phyloP scores from a whole-genome alignment of 2,113 vertebrate species.

The Electrona antarctica region DNA sequence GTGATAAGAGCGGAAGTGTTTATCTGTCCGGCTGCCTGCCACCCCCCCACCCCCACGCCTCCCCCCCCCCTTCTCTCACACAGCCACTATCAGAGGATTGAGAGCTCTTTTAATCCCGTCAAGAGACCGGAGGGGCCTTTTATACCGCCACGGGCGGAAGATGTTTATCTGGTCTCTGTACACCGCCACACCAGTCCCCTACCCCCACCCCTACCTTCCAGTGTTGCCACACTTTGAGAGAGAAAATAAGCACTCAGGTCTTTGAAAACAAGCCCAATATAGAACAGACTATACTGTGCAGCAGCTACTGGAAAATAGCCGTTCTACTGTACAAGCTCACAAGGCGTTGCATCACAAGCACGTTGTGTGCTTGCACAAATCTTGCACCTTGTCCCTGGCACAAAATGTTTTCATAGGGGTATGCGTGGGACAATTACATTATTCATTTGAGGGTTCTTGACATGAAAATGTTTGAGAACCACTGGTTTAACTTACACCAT shows the following conservation, averaged over 20 bases:
- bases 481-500: too few relatives aligned
- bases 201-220: neutral
- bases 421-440: too few relatives aligned
- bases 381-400: too few relatives aligned
- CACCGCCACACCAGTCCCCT: neutral
- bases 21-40: conserved; percentile 34
- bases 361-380: too few relatives aligned
- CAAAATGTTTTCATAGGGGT: too few relatives aligned
- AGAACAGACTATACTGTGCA: too few relatives aligned
- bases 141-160: neutral
- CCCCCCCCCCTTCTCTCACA: neutral
- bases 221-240: neutral
- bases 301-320: too few relatives aligned
- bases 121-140: neutral
- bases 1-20: conserved; percentile 50
- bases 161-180: neutral
- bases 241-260: too few relatives aligned
- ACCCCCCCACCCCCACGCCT: neutral
- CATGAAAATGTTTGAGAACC: too few relatives aligned
- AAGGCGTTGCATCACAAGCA: too few relatives aligned
- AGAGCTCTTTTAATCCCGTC: conserved; percentile 7
- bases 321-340: neutral
- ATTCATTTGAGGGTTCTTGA: too few relatives aligned
- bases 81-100: neutral
- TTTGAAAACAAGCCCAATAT: too few relatives aligned